Percentiles rank a stretch among this genome's conserved stretches.
Conservation (phyloP, 2,797 vertebrate species). For the Chromis chromis region DNA sequence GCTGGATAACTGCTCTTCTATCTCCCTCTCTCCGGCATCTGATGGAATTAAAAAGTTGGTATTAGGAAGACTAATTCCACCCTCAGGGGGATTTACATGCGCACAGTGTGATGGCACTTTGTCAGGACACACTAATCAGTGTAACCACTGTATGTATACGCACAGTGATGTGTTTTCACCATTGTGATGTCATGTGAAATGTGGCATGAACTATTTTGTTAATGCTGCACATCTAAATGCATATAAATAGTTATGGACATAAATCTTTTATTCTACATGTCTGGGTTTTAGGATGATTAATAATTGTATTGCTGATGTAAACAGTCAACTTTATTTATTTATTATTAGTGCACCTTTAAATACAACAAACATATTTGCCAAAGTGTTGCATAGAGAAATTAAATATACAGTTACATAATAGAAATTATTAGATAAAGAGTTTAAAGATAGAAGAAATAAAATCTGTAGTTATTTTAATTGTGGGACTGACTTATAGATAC, state of each 20-base stretch:
- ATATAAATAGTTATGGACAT: constrained; percentile 15
- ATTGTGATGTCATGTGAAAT: constrained; percentile 43
- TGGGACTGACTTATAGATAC: not conserved
- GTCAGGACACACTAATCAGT: constrained; percentile 56
- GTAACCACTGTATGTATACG: not conserved
- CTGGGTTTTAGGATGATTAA: constrained; percentile 1
- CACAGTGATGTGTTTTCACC: constrained; percentile 21
- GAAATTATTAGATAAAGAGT: not conserved
- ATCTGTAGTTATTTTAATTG: not conserved
- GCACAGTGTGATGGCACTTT: constrained; percentile 44
- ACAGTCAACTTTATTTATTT: not conserved
- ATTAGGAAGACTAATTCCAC: constrained; percentile 68
- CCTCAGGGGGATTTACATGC: constrained; percentile 64
- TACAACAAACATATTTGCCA: not conserved
- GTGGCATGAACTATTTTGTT: constrained; percentile 12
- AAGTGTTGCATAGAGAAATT: not conserved
- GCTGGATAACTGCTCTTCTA: constrained; percentile 66
- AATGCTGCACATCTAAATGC: not conserved
- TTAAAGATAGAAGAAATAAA: not conserved
- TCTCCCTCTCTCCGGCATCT: constrained; percentile 47
- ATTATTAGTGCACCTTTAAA: constrained; percentile 20
- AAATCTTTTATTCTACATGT: not conserved
- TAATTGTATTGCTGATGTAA: constrained; percentile 9
- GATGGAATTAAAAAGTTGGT: constrained; percentile 75
- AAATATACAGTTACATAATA: not conserved